Percentiles rank a stretch among this genome's conserved stretches.
phyloP scores from a whole-genome alignment of 2,797 vertebrate species.

The Periophthalmus magnuspinnatus region DNA sequence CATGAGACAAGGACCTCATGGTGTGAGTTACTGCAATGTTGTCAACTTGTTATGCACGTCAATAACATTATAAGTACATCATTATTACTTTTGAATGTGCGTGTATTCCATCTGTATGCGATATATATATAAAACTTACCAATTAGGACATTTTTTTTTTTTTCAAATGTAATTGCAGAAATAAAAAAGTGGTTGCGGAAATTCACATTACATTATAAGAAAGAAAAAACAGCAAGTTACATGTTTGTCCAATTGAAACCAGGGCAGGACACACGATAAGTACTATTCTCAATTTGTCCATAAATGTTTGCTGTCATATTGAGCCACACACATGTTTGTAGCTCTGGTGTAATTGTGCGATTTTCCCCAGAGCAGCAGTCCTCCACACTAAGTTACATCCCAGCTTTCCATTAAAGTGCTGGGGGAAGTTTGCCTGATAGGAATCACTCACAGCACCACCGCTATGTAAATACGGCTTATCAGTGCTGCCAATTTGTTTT shows the following conservation, averaged over 20 bases:
- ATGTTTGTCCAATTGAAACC: background rate
- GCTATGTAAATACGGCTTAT: slow-evolving; percentile 74
- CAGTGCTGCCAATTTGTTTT: slow-evolving; percentile 70
- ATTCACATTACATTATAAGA: background rate
- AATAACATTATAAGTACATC: slow-evolving; percentile 13
- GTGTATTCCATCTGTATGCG: background rate
- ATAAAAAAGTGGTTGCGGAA: background rate
- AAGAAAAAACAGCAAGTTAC: background rate
- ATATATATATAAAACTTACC: background rate
- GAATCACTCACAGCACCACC: slow-evolving; percentile 62
- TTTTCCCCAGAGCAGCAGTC: slow-evolving; percentile 62
- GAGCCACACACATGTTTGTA: slow-evolving; percentile 56
- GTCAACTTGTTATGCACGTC: slow-evolving; percentile 43
- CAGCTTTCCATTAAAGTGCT: slow-evolving; percentile 68
- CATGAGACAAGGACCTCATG: slow-evolving; percentile 24
- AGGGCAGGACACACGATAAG: background rate
- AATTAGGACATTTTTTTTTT: too few species aligned
- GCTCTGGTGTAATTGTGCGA: slow-evolving; percentile 62
- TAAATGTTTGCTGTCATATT: background rate
- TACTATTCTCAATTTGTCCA: too few species aligned
- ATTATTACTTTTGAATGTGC: background rate
- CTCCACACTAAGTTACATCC: slow-evolving; percentile 59
- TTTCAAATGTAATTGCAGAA: too few species aligned
- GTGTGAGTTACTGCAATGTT: slow-evolving; percentile 10
- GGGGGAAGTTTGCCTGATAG: slow-evolving; percentile 57